Evolutionary conservation across 2,113 vertebrate genomes (phyloP).

Genomic region (Corapipo altera): DNA sequence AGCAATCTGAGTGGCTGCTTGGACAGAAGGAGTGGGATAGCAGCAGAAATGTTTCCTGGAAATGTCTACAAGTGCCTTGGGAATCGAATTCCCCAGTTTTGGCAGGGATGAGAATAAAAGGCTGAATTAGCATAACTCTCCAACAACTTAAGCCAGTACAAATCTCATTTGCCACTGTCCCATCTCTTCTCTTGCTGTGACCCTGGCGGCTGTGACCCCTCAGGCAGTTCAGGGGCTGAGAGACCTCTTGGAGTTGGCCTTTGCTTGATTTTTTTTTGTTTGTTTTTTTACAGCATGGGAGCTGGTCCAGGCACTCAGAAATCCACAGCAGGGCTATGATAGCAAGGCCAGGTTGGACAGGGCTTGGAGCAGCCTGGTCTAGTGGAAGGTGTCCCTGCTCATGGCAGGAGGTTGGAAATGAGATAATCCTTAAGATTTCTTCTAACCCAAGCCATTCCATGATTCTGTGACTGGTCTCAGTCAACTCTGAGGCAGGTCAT

Average conservation of each 20-base stretch:
- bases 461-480: not conserved
- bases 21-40: not conserved
- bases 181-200: not conserved
- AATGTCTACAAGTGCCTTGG: not conserved
- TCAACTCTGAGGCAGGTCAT: not conserved
- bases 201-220: not conserved
- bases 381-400: not conserved
- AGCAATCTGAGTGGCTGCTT: not conserved
- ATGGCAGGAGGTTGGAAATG: not conserved
- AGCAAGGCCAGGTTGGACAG: not conserved
- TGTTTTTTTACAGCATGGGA: not conserved
- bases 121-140: not conserved
- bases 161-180: not conserved
- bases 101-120: not conserved
- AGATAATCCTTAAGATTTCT: not conserved
- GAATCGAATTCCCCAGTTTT: not conserved
- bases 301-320: not conserved
- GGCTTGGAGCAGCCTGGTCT: not conserved
- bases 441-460: not conserved
- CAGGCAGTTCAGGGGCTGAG: not conserved
- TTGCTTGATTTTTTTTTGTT: not conserved
- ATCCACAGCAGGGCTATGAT: not conserved
- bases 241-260: not conserved
- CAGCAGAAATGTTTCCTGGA: not conserved
- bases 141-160: not conserved